Evolutionary conservation across 2,888 invertebrate species (phyloP).

Genomic region (Lasius fuliginosus): DNA sequence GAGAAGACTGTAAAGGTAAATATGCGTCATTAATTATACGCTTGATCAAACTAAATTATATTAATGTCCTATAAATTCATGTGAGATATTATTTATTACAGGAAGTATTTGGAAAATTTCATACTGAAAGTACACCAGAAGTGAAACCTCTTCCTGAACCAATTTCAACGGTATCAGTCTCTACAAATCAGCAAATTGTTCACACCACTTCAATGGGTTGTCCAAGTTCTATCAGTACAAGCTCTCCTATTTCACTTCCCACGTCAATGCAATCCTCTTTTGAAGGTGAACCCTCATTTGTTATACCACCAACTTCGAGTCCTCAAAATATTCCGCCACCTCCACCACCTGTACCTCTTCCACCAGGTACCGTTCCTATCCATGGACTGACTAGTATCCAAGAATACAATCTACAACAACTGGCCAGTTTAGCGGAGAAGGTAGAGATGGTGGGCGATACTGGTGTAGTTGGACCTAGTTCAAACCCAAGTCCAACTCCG

Average conservation of each 20-base stretch:
- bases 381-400: slow-evolving; percentile 91
- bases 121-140: slow-evolving; percentile 88
- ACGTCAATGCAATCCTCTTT: slow-evolving; percentile 92
- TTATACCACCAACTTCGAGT: slow-evolving; percentile 86
- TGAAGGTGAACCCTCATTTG: slow-evolving; percentile 90
- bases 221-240: slow-evolving; percentile 89
- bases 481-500: slow-evolving; percentile 88
- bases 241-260: slow-evolving; percentile 90
- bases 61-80: not conserved
- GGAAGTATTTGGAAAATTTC: slow-evolving; percentile 92
- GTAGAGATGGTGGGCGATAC: slow-evolving; percentile 84
- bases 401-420: slow-evolving; percentile 94
- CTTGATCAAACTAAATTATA: slow-evolving; percentile 23
- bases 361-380: slow-evolving; percentile 83
- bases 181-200: slow-evolving; percentile 86
- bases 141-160: slow-evolving; percentile 86
- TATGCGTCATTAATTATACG: not conserved
- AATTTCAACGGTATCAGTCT: slow-evolving; percentile 86
- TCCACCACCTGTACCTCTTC: slow-evolving; percentile 80
- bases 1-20: slow-evolving; percentile 89
- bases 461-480: slow-evolving; percentile 84
- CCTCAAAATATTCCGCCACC: slow-evolving; percentile 85
- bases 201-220: slow-evolving; percentile 87
- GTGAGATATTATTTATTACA: slow-evolving; percentile 80
- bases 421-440: slow-evolving; percentile 94